A percentile compares a stretch with the other conserved stretches of the same genome.
phyloP scores from a whole-genome alignment of 2,113 vertebrate genomes.

The Elanus axillaris region DNA sequence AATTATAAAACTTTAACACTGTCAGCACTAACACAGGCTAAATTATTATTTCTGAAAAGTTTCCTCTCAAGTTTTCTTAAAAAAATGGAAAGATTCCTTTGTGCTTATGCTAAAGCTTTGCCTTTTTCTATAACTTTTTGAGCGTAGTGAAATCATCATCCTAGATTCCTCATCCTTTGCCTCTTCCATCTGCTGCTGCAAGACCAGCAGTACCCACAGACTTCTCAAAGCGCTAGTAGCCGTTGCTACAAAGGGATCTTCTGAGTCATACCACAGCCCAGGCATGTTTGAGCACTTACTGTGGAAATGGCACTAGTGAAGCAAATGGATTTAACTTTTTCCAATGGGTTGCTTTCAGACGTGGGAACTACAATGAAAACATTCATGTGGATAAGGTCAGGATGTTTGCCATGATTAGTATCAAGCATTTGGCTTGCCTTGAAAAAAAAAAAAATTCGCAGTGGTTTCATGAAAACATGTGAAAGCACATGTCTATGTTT shows the following conservation, averaged over 20 bases:
- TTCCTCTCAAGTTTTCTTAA: background rate
- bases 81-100: background rate
- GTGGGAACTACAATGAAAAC: accelerated
- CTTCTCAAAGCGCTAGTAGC: background rate
- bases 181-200: background rate
- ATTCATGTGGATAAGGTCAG: accelerated
- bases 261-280: accelerated
- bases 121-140: background rate
- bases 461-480: accelerated
- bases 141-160: background rate
- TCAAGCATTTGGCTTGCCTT: background rate
- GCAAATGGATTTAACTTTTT: background rate
- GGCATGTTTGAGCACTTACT: background rate
- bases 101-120: background rate
- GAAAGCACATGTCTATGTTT: background rate
- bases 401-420: background rate
- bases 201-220: too few species aligned
- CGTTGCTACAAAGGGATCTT: background rate
- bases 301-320: background rate
- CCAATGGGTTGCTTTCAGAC: accelerated
- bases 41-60: background rate
- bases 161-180: background rate
- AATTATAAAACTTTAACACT: background rate
- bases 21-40: background rate
- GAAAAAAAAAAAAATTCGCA: too few species aligned